Percentiles rank a stretch among this genome's conserved stretches.
Evolutionary conservation across 1,140 invertebrate species (phyloP).

Genomic region (Drosophila tristis): DNA sequence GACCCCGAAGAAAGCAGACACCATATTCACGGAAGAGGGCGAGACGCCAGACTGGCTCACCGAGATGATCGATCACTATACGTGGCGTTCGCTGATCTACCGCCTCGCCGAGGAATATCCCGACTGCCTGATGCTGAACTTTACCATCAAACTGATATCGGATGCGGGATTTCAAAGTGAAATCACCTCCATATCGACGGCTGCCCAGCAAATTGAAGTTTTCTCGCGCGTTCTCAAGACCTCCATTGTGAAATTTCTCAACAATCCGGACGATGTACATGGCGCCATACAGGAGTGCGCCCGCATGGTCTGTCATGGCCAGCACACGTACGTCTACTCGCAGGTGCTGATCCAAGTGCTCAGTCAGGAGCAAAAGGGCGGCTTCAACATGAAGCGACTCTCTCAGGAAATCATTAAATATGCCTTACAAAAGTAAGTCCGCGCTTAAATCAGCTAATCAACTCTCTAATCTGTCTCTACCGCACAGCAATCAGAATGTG

Average conservation of each 20-base stretch:
- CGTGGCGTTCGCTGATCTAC: constrained; percentile 99
- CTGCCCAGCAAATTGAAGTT: constrained; percentile 99
- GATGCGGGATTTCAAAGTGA: constrained; percentile 99
- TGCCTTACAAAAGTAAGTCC: constrained; percentile 92
- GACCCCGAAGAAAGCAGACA: constrained; percentile 99
- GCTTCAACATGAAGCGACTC: constrained; percentile 96
- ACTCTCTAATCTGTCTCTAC: not conserved
- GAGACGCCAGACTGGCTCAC: constrained; percentile 99
- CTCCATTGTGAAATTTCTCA: constrained; percentile 93
- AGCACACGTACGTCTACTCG: constrained; percentile 99
- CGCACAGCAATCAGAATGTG: constrained; percentile 93
- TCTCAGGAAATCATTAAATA: constrained; percentile 98
- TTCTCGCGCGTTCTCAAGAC: constrained; percentile 98
- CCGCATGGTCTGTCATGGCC: constrained; percentile 99
- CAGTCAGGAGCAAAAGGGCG: constrained; percentile 95
- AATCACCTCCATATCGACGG: constrained; percentile 99
- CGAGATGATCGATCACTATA: constrained; percentile 99
- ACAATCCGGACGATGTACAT: constrained; percentile 94
- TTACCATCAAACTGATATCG: constrained; percentile 99
- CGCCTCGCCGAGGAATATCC: constrained; percentile 98
- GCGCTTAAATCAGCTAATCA: not conserved
- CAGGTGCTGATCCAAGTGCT: constrained; percentile 97
- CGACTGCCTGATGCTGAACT: constrained; percentile 99
- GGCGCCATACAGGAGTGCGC: constrained; percentile 97
- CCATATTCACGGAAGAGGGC: constrained; percentile 99